Evolutionary conservation across 2,888 invertebrate species (phyloP), one percentile per base, ranked within the genome.

Genomic region (Lampropteryx suffumata): DNA sequence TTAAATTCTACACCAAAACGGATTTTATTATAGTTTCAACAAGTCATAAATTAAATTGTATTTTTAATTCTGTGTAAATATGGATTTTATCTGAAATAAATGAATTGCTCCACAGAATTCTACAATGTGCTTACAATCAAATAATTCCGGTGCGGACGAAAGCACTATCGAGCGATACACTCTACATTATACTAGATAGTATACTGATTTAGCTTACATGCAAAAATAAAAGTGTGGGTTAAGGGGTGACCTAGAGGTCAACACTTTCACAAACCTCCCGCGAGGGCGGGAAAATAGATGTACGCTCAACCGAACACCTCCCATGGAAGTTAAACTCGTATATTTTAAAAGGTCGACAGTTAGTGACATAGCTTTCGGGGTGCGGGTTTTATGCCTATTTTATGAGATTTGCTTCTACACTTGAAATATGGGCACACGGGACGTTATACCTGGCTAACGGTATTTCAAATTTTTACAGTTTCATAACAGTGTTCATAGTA

Each of bases 231-330:
- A 36, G 21, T 10, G 34, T 34, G 10, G 34, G 34, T 21, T 30
- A 27, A 14, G 10, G 34, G 34, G 29, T 30, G 26, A 14, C 39
- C 39, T 37, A 13, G 39, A 32, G 46, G 46, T 46, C 39, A 46
- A 46, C 27, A 39, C 39, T 33, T 11, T 17, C 17, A 17, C 17
- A 4, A 3, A 29, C 11, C 11, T 29, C n/a, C 29, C 11, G 27
- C 27, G 11, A 17, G 46, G 37, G 39, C 30, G 34, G 21, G n/a
- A 34, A 34, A 41, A 37, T 39, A 30, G 32, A 46, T 46, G 37
- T 30, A 33, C 39, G 33, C 33, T 26, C 21, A 14, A 24, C 30
- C 1, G 12, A 37, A 1, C 10, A 45, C 29, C 27, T 21, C 28
- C 28, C 33, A 13, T 43, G 34, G 29, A 44, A 30, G 13, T 12